These are phyloP conservation scores for Scaeva pyrastri DNA, from an alignment of 2,888 invertebrate species.

Conservation along the genomic window DNA sequence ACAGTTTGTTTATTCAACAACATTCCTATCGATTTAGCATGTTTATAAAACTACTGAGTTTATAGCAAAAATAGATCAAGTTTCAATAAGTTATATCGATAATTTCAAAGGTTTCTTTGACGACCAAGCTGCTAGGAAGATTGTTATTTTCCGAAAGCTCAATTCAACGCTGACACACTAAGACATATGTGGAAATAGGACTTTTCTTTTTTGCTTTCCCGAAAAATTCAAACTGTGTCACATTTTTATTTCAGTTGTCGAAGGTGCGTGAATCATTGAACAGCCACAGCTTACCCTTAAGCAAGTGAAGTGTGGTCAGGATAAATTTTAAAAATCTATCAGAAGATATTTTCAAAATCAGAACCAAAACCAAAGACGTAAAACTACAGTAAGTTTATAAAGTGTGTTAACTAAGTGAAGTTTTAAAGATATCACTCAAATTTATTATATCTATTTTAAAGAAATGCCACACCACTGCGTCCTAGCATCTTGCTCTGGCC, in stretches of 20 bases:
- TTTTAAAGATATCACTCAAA: not conserved
- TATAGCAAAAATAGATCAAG: conserved; percentile 73
- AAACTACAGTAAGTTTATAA: conserved; percentile 40
- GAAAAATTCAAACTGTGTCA: conserved; percentile 66
- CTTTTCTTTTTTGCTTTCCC: conserved; percentile 42
- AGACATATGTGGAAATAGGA: conserved; percentile 38
- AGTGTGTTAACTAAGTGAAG: not conserved
- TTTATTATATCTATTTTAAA: conserved; percentile 4
- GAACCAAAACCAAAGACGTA: not conserved
- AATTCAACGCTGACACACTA: conserved; percentile 36
- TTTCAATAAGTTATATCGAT: conserved; percentile 75
- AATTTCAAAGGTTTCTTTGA: conserved; percentile 48
- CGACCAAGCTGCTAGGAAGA: conserved; percentile 40
- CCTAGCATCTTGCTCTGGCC: conserved; percentile 61
- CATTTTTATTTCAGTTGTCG: conserved; percentile 69
- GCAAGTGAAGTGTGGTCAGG: conserved; percentile 30
- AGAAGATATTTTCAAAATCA: not conserved
- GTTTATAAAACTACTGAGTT: conserved; percentile 42
- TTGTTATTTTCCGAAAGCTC: conserved; percentile 73
- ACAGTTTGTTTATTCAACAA: conserved; percentile 68
- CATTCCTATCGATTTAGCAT: conserved; percentile 71
- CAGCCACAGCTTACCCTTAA: not conserved
- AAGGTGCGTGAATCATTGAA: conserved; percentile 69
- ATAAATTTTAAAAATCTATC: not conserved
- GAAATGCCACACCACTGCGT: conserved; percentile 72